Evolutionary conservation across 2,113 vertebrate genomes (phyloP).

Genomic region (Asarcornis scutulata): DNA sequence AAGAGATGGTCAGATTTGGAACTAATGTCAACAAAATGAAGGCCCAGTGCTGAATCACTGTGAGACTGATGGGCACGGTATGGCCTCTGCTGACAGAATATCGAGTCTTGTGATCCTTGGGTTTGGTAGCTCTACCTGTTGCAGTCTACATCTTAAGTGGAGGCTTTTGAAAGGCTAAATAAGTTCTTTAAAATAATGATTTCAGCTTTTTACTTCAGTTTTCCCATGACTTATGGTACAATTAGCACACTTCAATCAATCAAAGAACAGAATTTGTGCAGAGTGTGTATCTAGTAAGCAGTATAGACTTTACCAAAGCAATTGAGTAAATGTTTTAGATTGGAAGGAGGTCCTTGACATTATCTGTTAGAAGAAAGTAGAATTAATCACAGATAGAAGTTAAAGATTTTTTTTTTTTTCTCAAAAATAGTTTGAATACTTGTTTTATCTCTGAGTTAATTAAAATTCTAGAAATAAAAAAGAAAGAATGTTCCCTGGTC

Average conservation of each 20-base stretch:
- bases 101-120: background rate
- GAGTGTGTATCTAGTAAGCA: background rate
- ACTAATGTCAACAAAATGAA: background rate
- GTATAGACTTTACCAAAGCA: slow-evolving; percentile 19
- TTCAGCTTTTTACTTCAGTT: background rate
- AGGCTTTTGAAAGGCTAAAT: background rate
- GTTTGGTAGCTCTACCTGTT: background rate
- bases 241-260: background rate
- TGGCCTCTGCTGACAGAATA: background rate
- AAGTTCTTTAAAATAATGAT: background rate
- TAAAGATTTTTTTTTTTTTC: slow-evolving; percentile 45
- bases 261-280: background rate
- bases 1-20: background rate
- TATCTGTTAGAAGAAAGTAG: slow-evolving; percentile 53
- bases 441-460: slow-evolving; percentile 40
- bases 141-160: background rate
- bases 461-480: slow-evolving; percentile 6
- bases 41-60: background rate
- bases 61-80: background rate
- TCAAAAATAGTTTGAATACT: slow-evolving; percentile 29
- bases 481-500: background rate
- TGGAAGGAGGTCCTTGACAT: slow-evolving; percentile 29
- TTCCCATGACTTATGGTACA: background rate
- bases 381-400: slow-evolving; percentile 44
- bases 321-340: background rate